Evolutionary conservation across 2,888 invertebrate genomes (phyloP).

Genomic region (Neoaliturus tenellus): DNA sequence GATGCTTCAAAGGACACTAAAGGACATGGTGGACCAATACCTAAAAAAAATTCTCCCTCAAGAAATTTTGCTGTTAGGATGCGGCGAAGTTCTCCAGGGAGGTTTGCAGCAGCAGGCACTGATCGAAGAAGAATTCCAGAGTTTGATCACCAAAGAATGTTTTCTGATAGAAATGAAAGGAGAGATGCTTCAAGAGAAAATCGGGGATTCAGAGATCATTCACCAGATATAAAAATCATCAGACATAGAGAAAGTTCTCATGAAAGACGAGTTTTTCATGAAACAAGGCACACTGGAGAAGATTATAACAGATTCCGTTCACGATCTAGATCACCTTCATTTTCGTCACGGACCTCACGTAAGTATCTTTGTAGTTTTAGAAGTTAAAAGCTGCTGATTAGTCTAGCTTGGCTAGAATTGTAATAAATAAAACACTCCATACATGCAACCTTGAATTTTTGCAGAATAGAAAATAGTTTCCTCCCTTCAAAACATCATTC

Average conservation of each 20-base stretch:
- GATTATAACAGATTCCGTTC: background rate
- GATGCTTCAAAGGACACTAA: background rate
- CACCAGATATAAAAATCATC: background rate
- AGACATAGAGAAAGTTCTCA: background rate
- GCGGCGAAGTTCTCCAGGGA: background rate
- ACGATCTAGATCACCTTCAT: background rate
- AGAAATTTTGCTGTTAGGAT: background rate
- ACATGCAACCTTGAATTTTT: no score
- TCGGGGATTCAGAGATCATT: background rate
- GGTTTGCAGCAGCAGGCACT: background rate
- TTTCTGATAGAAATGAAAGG: background rate
- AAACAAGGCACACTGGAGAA: background rate
- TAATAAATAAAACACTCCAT: no score
- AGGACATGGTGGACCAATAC: background rate
- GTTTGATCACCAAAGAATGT: background rate
- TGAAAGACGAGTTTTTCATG: background rate
- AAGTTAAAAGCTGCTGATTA: no score
- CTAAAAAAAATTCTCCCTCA: background rate
- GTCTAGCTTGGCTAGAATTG: no score
- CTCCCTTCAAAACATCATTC: no score
- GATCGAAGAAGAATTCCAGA: background rate
- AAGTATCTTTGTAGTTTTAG: no score
- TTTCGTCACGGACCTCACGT: background rate
- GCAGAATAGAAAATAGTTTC: no score
- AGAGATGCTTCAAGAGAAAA: background rate